phyloP scores from a whole-genome alignment of 2,797 vertebrate species.

The Diceros bicornis region DNA sequence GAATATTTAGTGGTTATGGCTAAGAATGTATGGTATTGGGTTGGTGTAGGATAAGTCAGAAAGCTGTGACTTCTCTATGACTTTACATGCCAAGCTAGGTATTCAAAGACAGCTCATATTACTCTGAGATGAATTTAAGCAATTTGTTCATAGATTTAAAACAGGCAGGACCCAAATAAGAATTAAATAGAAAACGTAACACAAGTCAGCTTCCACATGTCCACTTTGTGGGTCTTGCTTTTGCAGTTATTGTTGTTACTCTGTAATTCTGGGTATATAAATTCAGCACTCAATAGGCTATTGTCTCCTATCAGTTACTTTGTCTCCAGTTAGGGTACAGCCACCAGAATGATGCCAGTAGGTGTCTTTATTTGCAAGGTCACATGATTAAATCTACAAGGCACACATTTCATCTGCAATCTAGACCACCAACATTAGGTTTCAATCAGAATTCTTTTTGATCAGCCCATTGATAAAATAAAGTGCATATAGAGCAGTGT shows the following conservation, averaged over 20 bases:
- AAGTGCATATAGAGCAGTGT: neutral
- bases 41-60: neutral
- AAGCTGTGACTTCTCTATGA: neutral
- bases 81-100: neutral
- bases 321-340: neutral
- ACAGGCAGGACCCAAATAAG: neutral
- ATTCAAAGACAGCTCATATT: neutral
- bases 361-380: neutral
- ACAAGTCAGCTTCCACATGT: neutral
- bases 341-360: neutral
- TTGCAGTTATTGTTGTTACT: neutral
- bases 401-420: neutral
- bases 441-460: neutral
- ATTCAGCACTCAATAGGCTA: neutral
- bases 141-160: neutral
- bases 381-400: neutral
- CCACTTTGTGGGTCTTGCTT: neutral
- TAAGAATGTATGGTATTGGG: neutral
- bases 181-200: conserved; percentile 23
- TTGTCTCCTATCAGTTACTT: neutral
- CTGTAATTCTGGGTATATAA: neutral
- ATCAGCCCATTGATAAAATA: neutral
- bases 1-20: neutral
- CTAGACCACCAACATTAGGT: neutral
- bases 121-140: neutral